Conservation (phyloP, 2,888 invertebrate genomes). For the Eilema griseolum region DNA sequence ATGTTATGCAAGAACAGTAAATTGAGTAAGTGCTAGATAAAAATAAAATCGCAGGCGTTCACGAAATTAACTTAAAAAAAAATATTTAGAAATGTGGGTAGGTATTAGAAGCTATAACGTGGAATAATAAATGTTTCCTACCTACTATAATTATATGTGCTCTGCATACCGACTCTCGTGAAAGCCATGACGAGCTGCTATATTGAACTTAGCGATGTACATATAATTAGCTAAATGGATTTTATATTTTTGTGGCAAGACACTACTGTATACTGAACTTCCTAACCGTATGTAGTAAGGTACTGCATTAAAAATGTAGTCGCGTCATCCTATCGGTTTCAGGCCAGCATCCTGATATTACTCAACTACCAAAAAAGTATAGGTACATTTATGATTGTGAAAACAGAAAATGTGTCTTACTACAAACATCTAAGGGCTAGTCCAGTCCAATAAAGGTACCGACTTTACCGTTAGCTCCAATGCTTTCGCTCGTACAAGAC, state of each 20-base stretch:
- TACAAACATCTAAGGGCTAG: background rate
- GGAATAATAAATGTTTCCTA: background rate
- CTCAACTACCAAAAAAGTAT: background rate
- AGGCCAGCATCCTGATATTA: background rate
- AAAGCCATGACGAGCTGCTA: background rate
- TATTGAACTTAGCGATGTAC: no score
- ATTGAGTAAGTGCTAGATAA: background rate
- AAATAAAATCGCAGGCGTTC: background rate
- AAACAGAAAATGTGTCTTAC: background rate
- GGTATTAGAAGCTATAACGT: no score
- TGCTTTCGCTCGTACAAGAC: no score
- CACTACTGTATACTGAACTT: no score
- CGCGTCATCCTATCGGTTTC: no score
- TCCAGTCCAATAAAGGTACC: background rate
- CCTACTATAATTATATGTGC: background rate
- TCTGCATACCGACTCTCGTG: background rate
- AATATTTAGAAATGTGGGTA: no score
- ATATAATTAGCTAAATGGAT: no score
- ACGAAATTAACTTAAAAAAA: background rate
- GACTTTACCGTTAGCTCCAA: no score
- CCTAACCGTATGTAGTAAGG: no score
- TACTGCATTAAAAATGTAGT: no score
- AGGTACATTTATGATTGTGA: background rate
- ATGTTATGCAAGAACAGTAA: conserved; percentile 3
- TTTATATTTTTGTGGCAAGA: no score